Conservation (phyloP, 2,888 invertebrate species). For the Oxystoma pomonae region DNA sequence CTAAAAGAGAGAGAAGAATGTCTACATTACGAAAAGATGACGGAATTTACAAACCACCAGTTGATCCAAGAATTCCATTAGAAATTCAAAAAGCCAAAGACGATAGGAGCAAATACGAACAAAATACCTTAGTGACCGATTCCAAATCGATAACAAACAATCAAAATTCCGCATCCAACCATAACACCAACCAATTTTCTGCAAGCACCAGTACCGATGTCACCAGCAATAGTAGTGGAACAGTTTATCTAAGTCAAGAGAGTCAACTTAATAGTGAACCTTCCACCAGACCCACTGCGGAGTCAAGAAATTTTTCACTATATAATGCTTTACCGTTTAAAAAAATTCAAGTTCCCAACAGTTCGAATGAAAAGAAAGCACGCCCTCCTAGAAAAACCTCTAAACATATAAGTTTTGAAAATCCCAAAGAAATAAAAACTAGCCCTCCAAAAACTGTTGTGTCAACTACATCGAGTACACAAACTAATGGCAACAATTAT, state of each 20-base stretch:
- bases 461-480: neutral
- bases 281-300: neutral
- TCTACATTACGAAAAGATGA: slow-evolving; percentile 27
- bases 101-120: too few relatives aligned
- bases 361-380: neutral
- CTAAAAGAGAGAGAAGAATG: slow-evolving; percentile 22
- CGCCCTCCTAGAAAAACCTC: neutral
- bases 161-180: neutral
- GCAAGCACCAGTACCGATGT: neutral
- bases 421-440: neutral
- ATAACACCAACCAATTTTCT: slow-evolving; percentile 9
- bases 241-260: neutral
- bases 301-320: neutral
- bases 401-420: neutral
- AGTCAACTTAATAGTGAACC: neutral
- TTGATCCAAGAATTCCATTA: slow-evolving; percentile 46
- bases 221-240: neutral
- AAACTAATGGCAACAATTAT: slow-evolving; percentile 2
- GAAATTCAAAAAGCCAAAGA: slow-evolving; percentile 38
- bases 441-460: neutral
- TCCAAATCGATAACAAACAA: too few relatives aligned
- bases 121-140: too few relatives aligned
- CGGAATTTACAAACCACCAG: slow-evolving; percentile 42
- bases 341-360: neutral
- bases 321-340: neutral